Base-by-base conservation (phyloP, 1,140 invertebrate genomes). In the Heliothis virescens region DNA sequence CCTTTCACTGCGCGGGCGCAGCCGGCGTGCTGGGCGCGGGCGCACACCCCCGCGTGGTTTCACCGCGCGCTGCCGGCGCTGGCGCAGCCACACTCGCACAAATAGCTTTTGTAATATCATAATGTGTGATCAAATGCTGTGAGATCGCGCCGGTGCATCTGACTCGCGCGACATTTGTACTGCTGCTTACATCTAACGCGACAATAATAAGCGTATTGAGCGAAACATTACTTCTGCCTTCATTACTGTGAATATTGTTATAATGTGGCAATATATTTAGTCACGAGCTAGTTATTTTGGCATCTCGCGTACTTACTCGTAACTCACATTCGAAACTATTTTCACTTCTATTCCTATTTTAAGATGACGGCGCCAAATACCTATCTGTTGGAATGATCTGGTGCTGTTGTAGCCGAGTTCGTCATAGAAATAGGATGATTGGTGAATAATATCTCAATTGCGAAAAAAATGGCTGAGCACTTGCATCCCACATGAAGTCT, bases 1-100 rank as follows among this genome's bases (percentile, higher is more conserved):
- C 72, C 72, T 75, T 75, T 75, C 72, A 75, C 72, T 62, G 72
- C 26, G 69, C 48, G 18, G 3, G 50, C 50, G 67, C 65, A 50
- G 16, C 55, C 10, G 16, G 55, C 57, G 15, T 41, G 50, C 52
- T 50, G 29, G 15, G 72, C 57, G 47, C 15, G 29, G 0, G 41
- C 34, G 21, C 59, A 60, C 72, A 75, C 72, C 72, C 57, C 72
- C 47, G 55, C 34, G 18, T 75, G 72, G 48, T 75, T 62, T 75
- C 72, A 75, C 72, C 50, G 12, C 55, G 53, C 11, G 21, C 21
- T 26, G 21, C 21, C 21, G 21, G 21, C 21, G 21, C 21, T 26
- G 21, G 21, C 21, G 18, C 55, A n/a, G 57, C 50, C 72, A 41
- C 10, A 2, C n/a, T 21, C n/a, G 67, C 67, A 71, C 67, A 26